phyloP scores from a whole-genome alignment of 2,888 invertebrate species.

The Clusia tigrina region DNA sequence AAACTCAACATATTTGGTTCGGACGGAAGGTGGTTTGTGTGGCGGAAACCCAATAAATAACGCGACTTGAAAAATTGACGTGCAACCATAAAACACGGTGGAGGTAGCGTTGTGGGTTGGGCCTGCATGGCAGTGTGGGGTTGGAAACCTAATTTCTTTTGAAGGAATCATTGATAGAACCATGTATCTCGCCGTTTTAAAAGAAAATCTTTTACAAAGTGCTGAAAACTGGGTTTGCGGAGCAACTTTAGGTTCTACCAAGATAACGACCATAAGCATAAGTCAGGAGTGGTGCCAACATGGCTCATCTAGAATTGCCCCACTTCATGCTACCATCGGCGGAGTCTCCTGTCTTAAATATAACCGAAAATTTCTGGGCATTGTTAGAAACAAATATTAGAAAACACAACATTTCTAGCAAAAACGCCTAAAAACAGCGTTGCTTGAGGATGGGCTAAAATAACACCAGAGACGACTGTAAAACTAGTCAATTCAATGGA shows the following conservation, averaged over 20 bases:
- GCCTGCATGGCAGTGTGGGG: neutral
- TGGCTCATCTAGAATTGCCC: conserved; percentile 21
- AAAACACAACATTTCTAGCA: neutral
- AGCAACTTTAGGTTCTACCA: conserved; percentile 5
- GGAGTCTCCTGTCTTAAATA: conserved; percentile 12
- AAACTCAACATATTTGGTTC: no score
- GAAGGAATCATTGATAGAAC: conserved; percentile 7
- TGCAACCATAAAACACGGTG: no score
- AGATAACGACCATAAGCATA: conserved; percentile 18
- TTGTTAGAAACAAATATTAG: neutral
- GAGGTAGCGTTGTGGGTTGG: neutral
- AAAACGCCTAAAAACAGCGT: neutral
- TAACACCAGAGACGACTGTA: neutral
- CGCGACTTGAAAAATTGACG: no score
- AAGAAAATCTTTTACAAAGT: conserved; percentile 9
- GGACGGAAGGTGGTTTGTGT: no score
- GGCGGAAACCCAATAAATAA: no score
- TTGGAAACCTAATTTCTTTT: neutral
- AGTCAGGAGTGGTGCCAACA: conserved; percentile 7
- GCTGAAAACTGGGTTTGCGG: conserved; percentile 2
- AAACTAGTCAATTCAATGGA: neutral
- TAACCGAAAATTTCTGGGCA: conserved; percentile 8
- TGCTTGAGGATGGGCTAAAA: neutral
- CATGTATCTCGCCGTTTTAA: conserved; percentile 3
- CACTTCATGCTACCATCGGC: conserved; percentile 10